phyloP scores from a whole-genome alignment of 2,113 vertebrate genomes.

The Calonectris borealis region DNA sequence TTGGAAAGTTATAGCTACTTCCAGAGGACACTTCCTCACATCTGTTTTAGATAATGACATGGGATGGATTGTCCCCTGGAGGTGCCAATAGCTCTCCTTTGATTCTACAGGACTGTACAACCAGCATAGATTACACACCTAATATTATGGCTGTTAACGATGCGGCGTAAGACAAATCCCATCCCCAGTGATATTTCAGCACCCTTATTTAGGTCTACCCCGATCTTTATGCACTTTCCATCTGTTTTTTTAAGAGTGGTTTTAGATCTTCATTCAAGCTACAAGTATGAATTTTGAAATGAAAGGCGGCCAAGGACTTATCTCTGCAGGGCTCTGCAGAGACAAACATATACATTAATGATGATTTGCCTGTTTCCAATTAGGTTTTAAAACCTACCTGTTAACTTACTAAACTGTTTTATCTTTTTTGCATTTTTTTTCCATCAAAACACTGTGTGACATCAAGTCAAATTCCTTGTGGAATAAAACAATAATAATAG shows the following conservation, averaged over 20 bases:
- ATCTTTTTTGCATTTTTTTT: background rate
- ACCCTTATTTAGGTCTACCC: background rate
- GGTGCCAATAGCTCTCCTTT: background rate
- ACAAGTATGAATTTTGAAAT: background rate
- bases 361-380: background rate
- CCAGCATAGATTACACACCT: background rate
- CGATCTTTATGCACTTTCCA: background rate
- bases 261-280: background rate
- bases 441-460: background rate
- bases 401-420: background rate
- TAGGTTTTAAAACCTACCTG: background rate
- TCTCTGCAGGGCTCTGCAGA: background rate
- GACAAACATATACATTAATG: background rate
- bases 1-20: background rate
- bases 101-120: background rate
- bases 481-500: background rate
- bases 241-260: background rate
- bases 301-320: background rate
- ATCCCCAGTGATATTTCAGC: background rate
- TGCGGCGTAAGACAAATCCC: background rate
- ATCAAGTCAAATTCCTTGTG: background rate
- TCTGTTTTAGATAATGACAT: background rate
- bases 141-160: accelerated
- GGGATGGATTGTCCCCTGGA: background rate
- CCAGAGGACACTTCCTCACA: background rate